Evolutionary conservation across 2,113 vertebrate genomes (phyloP), one percentile per base, ranked within the genome.

Genomic region (Oreotrochilus melanogaster): DNA sequence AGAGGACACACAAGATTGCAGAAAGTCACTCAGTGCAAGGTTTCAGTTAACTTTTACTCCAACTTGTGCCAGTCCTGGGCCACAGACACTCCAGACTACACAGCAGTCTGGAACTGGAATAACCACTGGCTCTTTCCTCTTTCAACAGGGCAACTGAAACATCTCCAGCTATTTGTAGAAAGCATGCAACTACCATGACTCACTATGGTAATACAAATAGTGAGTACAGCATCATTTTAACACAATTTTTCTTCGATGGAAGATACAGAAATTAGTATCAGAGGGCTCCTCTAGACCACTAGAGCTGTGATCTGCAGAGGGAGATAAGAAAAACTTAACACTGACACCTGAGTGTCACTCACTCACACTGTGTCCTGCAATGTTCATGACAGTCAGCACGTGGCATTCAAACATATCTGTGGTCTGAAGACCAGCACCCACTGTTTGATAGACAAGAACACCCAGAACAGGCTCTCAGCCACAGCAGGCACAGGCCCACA

Each of bases 341-440:
- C n/a, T 37, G 67, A 53, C 30, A 71, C 18, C 13, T 23, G 18
- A 60, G 24, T 4, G 47, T n/a, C n/a, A n/a, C n/a, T n/a, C n/a
- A n/a, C n/a, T n/a, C n/a, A 58, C 27, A n/a, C 14, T 64, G 14
- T 37, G 10, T 35, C 48, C 81, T 82, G 57, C 53, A 75, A 17
- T 12, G 39, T 14, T 57, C 14, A 1, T 7, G 45, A 48, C 33
- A 82, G 35, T 23, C 54, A 73, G 64, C 18, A 22, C 0, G 0
- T 3, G 43, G 37, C 23, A 71, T 89, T 78, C 43, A 71, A 92
- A 48, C 10, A 80, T 15, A 37, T n/a, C 33, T 74, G 60, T 42
- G 15, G 62, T 47, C 39, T 85, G 58, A 72, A 86, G 64, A 42
- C 8, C 23, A 4, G 28, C 45, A 14, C 72, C 50, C 43, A 13